Conservation (phyloP, 2,113 vertebrate genomes). For the Aptenodytes patagonicus region DNA sequence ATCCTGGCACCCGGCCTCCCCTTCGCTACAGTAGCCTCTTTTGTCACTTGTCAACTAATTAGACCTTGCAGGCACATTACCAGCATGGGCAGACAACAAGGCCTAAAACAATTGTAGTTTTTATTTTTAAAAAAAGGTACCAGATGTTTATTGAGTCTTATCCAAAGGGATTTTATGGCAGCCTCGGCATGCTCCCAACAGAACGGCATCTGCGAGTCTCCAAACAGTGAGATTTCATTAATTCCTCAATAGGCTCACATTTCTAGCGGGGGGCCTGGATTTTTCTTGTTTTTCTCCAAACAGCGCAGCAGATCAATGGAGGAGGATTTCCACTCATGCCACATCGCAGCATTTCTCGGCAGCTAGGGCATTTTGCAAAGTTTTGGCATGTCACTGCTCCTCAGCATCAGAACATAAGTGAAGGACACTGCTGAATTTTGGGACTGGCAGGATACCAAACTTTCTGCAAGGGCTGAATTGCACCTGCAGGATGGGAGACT, state of each 20-base stretch:
- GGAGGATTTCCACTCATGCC: neutral
- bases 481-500: neutral
- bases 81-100: neutral
- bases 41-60: constrained; percentile 46
- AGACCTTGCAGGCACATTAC: neutral
- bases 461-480: neutral
- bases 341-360: accelerated
- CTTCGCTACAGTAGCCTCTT: neutral
- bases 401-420: neutral
- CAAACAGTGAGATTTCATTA: neutral
- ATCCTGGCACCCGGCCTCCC: neutral
- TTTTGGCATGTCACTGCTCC: accelerated
- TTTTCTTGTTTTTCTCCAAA: neutral
- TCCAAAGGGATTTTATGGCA: neutral
- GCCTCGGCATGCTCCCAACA: neutral
- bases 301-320: neutral
- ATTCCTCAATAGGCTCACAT: neutral
- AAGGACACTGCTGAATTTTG: neutral
- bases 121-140: neutral
- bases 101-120: constrained; percentile 15
- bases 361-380: neutral
- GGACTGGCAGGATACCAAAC: neutral
- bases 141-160: constrained; percentile 36
- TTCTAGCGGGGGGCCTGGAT: neutral
- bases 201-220: neutral